A percentile compares a stretch with the other conserved stretches of the same genome.
Conservation (phyloP, 2,113 vertebrate species). For the Emydocephalus ijimae region DNA sequence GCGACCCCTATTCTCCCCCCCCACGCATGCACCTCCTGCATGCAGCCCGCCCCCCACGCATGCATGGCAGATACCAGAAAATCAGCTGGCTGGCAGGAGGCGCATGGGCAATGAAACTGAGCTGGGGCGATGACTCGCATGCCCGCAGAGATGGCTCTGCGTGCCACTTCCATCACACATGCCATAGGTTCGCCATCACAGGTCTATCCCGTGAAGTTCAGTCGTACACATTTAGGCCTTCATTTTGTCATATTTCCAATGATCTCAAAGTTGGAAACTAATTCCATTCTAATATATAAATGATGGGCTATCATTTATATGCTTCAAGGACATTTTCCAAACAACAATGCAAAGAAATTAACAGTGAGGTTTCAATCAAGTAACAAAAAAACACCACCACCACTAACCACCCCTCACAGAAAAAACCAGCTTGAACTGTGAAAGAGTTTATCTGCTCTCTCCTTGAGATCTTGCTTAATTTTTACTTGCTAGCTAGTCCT, state of each 20-base stretch:
- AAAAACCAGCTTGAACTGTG: neutral
- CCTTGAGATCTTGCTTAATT: neutral
- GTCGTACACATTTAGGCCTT: neutral
- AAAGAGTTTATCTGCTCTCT: neutral
- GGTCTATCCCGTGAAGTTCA: neutral
- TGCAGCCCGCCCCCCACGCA: no score
- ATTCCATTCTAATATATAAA: neutral
- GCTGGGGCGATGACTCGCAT: no score
- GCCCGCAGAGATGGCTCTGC: no score
- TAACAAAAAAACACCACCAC: neutral
- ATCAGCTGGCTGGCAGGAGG: no score
- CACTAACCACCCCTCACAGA: neutral
- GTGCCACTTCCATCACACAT: no score
- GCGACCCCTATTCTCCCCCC: no score
- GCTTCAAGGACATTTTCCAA: neutral
- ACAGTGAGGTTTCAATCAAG: neutral
- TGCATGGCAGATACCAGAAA: no score
- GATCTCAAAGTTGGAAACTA: neutral
- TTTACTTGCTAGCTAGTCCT: neutral
- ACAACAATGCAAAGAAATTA: neutral
- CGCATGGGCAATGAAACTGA: no score
- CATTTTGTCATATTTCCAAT: neutral
- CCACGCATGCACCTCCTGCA: no score
- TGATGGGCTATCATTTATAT: neutral
- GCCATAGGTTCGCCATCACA: no score